Percentiles rank a stretch among this genome's conserved stretches.
Evolutionary conservation across 2,888 invertebrate species (phyloP).

Genomic region (Cheilosia pagana): DNA sequence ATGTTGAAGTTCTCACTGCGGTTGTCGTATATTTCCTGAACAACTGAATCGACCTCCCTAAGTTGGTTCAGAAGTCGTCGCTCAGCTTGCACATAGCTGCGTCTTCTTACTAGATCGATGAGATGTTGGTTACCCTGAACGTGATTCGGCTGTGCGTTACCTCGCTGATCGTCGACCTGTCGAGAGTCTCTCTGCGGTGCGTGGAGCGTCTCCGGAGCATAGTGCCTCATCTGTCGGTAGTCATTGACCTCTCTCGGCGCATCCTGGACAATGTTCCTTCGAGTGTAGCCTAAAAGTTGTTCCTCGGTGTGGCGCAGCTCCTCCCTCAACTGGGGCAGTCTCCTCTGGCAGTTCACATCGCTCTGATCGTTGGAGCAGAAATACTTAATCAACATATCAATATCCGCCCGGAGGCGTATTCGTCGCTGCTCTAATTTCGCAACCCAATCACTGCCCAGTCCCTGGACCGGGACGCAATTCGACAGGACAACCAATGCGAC

Average conservation of each 20-base stretch:
- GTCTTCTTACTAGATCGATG: conserved; percentile 27
- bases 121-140: not conserved
- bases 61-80: conserved; percentile 29
- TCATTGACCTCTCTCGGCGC: not conserved
- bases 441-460: conserved; percentile 33
- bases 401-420: conserved; percentile 42
- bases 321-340: conserved; percentile 51
- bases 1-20: conserved; percentile 54
- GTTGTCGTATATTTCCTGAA: conserved; percentile 47
- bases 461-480: not conserved
- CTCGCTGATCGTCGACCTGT: not conserved
- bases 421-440: conserved; percentile 40
- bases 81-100: conserved; percentile 44
- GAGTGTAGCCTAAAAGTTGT: conserved; percentile 43
- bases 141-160: not conserved
- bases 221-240: not conserved
- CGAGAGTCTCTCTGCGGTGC: not conserved
- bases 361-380: conserved; percentile 53
- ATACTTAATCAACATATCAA: conserved; percentile 56
- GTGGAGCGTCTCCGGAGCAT: not conserved
- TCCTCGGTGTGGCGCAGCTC: conserved; percentile 64
- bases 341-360: conserved; percentile 51
- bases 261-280: not conserved
- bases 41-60: conserved; percentile 18
- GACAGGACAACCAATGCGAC: conserved; percentile 19